Conservation (phyloP, 2,113 vertebrate species). For the Rhadina sibilatrix region DNA sequence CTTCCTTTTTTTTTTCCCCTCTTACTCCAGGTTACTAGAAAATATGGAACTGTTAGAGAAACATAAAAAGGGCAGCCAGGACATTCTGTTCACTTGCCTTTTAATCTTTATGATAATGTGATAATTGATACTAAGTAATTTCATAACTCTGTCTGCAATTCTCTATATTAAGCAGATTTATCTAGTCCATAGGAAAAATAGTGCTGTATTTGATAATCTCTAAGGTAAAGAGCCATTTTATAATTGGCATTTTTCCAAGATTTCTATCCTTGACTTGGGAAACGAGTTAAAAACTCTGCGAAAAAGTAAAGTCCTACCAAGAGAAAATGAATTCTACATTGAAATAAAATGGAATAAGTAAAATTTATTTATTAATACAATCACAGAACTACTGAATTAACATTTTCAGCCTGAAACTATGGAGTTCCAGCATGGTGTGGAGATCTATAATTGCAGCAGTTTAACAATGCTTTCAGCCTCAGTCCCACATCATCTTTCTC, state of each 20-base stretch:
- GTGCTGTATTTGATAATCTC: neutral
- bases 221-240: neutral
- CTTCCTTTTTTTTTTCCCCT: neutral
- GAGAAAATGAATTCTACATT: neutral
- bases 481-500: neutral
- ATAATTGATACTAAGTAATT: conserved; percentile 28
- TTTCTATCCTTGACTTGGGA: neutral
- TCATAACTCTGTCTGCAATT: neutral
- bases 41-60: neutral
- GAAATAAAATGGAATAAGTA: neutral
- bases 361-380: neutral
- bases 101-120: neutral
- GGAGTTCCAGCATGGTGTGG: neutral
- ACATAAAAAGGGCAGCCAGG: neutral
- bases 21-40: neutral
- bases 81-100: conserved; percentile 8
- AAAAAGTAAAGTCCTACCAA: neutral
- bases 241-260: neutral
- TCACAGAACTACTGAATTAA: neutral
- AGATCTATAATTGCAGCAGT: neutral
- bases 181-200: neutral
- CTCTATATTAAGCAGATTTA: neutral
- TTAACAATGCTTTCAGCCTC: neutral
- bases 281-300: neutral
- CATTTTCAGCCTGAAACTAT: neutral